Conservation (phyloP, 2,888 invertebrate species). For the Nipponacmea schrenckii region DNA sequence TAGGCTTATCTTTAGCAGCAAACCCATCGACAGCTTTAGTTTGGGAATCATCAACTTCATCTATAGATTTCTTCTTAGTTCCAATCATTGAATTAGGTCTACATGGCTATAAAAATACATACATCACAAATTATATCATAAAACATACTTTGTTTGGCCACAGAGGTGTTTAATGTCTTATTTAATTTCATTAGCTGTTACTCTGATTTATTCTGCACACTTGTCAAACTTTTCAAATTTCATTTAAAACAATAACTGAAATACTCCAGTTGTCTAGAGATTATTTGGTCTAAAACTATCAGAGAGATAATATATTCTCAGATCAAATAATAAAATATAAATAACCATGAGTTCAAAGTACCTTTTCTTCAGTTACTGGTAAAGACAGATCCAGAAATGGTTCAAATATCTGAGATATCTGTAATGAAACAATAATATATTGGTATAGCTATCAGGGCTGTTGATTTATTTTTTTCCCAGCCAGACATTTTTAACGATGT, state of each 20-base stretch:
- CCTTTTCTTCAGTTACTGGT: constrained; percentile 76
- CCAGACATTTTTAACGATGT: too few relatives aligned
- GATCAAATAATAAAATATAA: not conserved
- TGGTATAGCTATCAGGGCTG: too few relatives aligned
- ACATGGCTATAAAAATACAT: constrained; percentile 39
- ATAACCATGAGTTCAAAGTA: constrained; percentile 17
- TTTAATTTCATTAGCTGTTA: too few relatives aligned
- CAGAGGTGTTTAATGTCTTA: too few relatives aligned
- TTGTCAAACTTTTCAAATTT: too few relatives aligned
- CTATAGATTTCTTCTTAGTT: constrained; percentile 37
- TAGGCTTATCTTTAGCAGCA: constrained; percentile 41
- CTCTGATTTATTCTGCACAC: too few relatives aligned
- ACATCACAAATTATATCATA: not conserved
- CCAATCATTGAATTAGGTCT: constrained; percentile 46
- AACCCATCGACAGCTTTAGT: not conserved
- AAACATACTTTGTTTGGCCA: too few relatives aligned
- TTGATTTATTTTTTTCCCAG: too few relatives aligned
- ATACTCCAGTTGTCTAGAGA: too few relatives aligned
- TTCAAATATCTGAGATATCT: constrained; percentile 88
- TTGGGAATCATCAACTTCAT: constrained; percentile 5
- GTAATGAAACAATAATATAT: constrained; percentile 52
- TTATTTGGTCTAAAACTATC: too few relatives aligned
- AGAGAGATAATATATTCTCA: too few relatives aligned
- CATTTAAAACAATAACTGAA: too few relatives aligned
- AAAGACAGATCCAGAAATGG: constrained; percentile 94